These are phyloP conservation scores for Gandaritis pyraliata DNA, from an alignment of 2,888 invertebrate genomes.

Conservation along the genomic window DNA sequence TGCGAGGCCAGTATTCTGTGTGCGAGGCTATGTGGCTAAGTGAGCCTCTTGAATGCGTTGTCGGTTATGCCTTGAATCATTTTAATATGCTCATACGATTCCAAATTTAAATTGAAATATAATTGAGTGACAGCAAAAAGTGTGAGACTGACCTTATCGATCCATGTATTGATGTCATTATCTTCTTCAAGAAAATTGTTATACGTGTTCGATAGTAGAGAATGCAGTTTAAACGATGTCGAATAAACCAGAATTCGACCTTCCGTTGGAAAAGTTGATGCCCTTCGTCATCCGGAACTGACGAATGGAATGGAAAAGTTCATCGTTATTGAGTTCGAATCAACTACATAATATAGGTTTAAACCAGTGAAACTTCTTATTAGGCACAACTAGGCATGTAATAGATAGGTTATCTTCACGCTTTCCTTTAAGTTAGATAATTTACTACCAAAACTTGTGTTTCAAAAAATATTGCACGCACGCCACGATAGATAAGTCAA, in stretches of 20 bases:
- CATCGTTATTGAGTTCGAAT: constrained; percentile 8
- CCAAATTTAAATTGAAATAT: neutral
- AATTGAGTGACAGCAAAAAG: too few species aligned
- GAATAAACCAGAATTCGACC: constrained; percentile 31
- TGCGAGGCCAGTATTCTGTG: constrained; percentile 14
- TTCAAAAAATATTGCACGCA: too few species aligned
- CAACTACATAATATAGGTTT: neutral
- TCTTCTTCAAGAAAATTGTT: neutral
- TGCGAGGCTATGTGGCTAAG: constrained; percentile 1
- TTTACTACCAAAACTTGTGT: too few species aligned
- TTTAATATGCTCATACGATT: neutral
- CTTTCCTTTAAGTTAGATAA: too few species aligned
- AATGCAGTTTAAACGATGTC: constrained; percentile 24
- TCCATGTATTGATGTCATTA: neutral
- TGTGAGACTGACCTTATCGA: too few species aligned
- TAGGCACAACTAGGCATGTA: too few species aligned
- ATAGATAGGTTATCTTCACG: too few species aligned
- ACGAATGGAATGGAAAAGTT: constrained; percentile 27
- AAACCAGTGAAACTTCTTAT: neutral
- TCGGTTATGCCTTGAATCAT: constrained; percentile 1
- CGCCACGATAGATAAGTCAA: too few species aligned
- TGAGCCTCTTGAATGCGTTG: neutral
- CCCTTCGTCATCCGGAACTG: constrained; percentile 32
- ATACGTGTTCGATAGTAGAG: constrained; percentile 4
- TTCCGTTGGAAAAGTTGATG: constrained; percentile 36